Conservation (phyloP, 2,888 invertebrate species). For the Eupithecia dodoneata region DNA sequence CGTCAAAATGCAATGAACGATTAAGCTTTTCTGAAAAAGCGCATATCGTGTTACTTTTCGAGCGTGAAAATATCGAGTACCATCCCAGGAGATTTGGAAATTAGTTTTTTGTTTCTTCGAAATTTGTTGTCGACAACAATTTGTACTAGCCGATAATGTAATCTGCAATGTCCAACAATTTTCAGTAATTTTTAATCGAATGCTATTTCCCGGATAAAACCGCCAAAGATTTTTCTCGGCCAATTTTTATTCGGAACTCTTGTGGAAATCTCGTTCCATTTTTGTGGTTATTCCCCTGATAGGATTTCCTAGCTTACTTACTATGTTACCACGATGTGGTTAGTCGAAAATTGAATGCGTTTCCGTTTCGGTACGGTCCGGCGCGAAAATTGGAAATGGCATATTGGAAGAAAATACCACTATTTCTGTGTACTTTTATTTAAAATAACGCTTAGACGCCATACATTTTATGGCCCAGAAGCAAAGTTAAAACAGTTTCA, state of each 20-base stretch:
- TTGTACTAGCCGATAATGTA: not conserved
- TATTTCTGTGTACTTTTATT: constrained; percentile 17
- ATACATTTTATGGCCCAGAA: not conserved
- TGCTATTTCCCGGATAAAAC: constrained; percentile 13
- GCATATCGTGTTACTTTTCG: no score
- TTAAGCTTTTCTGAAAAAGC: not conserved
- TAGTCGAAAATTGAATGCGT: constrained; percentile 40
- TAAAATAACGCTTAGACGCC: not conserved
- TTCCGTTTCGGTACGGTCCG: constrained; percentile 33
- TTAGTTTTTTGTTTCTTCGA: not conserved
- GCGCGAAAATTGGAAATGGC: constrained; percentile 32
- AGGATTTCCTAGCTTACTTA: constrained; percentile 40
- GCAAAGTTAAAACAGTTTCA: not conserved
- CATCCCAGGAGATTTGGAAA: no score
- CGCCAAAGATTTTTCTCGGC: constrained; percentile 25
- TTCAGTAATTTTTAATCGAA: constrained; percentile 15
- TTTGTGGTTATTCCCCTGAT: constrained; percentile 40
- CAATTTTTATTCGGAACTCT: constrained; percentile 31
- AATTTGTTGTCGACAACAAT: not conserved
- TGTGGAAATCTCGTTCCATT: constrained; percentile 38
- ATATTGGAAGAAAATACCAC: constrained; percentile 28
- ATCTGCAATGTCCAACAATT: not conserved
- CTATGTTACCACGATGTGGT: constrained; percentile 36
- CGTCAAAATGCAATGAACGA: not conserved
- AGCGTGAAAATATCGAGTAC: no score